Evolutionary conservation across 2,113 vertebrate genomes (phyloP).

Genomic region (Hepsetus odoe): DNA sequence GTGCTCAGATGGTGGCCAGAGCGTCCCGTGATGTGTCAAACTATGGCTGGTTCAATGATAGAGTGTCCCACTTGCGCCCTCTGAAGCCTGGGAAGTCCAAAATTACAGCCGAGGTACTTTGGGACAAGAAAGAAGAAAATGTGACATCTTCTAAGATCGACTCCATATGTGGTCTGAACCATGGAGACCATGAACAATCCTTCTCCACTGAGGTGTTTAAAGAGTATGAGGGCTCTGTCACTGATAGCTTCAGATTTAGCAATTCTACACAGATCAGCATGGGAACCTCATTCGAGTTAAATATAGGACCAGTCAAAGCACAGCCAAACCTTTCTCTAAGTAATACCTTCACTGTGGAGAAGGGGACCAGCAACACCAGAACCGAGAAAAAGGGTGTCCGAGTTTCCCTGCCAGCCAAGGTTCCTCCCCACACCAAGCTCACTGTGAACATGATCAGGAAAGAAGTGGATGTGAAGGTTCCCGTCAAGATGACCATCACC

Average conservation of each 20-base stretch:
- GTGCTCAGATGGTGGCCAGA: not conserved
- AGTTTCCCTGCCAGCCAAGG: not conserved
- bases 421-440: slow-evolving; percentile 26
- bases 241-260: slow-evolving; percentile 11
- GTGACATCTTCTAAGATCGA: not conserved
- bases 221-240: not conserved
- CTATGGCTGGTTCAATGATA: not conserved
- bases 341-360: slow-evolving; percentile 18
- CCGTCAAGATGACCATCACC: slow-evolving; percentile 34
- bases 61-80: not conserved
- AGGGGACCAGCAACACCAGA: slow-evolving; percentile 17
- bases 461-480: slow-evolving; percentile 4
- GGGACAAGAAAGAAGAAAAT: not conserved
- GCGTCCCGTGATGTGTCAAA: slow-evolving; percentile 8
- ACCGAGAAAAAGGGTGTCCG: not conserved
- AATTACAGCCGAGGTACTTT: slow-evolving; percentile 1
- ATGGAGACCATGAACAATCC: not conserved
- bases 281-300: not conserved
- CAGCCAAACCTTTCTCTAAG: not conserved
- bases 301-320: not conserved
- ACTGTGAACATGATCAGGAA: slow-evolving; percentile 20
- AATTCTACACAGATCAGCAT: not conserved
- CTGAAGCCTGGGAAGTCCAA: not conserved
- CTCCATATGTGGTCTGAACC: slow-evolving; percentile 1
- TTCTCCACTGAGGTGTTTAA: not conserved